Conservation (phyloP, 1,140 invertebrate species). For the Drosophila kikkawai region DNA sequence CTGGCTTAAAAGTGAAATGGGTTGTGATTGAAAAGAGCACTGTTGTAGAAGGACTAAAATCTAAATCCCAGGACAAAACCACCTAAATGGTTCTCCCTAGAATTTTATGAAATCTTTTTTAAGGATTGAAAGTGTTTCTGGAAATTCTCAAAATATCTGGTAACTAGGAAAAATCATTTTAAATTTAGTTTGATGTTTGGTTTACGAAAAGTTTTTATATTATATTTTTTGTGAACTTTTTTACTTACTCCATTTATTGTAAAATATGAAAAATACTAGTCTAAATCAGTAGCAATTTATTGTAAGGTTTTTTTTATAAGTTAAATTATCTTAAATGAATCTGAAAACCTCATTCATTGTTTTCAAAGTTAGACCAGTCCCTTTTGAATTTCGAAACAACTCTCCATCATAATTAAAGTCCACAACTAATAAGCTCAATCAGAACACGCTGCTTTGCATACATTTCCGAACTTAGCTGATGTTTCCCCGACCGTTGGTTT, state of each 20-base stretch:
- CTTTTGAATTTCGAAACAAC: background rate
- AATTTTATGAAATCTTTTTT: background rate
- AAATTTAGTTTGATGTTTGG: no score
- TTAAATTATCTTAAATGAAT: no score
- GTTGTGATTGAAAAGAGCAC: constrained; percentile 35
- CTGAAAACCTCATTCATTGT: no score
- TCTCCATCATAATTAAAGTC: constrained; percentile 11
- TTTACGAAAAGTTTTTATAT: no score
- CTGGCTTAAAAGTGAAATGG: constrained; percentile 50
- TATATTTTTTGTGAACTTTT: no score
- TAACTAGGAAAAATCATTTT: no score
- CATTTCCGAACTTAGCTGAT: constrained; percentile 20
- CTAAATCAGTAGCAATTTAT: no score
- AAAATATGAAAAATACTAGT: no score
- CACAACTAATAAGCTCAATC: constrained; percentile 27
- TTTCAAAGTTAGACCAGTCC: no score
- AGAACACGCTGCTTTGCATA: constrained; percentile 51
- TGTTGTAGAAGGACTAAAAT: background rate
- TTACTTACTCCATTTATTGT: no score
- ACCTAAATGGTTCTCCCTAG: background rate
- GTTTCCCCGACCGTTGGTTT: background rate
- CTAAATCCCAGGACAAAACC: constrained; percentile 9
- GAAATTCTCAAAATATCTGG: background rate
- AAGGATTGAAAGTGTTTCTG: background rate
- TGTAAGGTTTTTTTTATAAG: no score